Percentiles rank a stretch among this genome's conserved stretches.
Evolutionary conservation across 2,888 invertebrate species (phyloP).

Genomic region (Acleris holmiana): DNA sequence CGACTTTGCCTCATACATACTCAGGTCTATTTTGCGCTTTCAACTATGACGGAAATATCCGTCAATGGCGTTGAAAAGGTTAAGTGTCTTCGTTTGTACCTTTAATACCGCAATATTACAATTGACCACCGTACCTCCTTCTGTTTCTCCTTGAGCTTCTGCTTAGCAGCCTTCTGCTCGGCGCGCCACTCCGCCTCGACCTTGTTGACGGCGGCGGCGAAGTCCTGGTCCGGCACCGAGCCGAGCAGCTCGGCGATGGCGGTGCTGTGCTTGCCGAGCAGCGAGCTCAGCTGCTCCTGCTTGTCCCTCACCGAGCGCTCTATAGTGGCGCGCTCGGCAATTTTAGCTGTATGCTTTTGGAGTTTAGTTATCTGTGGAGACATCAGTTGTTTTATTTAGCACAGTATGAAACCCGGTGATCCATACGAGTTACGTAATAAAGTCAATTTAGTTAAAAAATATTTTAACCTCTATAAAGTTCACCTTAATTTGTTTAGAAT

Average conservation of each 20-base stretch:
- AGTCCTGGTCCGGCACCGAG: slow-evolving; percentile 85
- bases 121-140: slow-evolving; percentile 62
- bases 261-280: slow-evolving; percentile 88
- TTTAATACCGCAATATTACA: too few relatives aligned
- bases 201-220: slow-evolving; percentile 66
- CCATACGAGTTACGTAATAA: too few relatives aligned
- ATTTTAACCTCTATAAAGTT: too few relatives aligned
- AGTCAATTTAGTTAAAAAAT: too few relatives aligned
- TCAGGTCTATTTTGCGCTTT: too few relatives aligned
- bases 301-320: slow-evolving; percentile 79
- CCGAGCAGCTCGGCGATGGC: slow-evolving; percentile 87
- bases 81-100: too few relatives aligned
- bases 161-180: slow-evolving; percentile 78
- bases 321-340: slow-evolving; percentile 86
- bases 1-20: too few relatives aligned
- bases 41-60: too few relatives aligned
- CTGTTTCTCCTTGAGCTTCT: slow-evolving; percentile 75
- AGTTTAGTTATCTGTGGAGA: slow-evolving; percentile 67
- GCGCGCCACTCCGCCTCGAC: slow-evolving; percentile 82
- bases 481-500: too few relatives aligned
- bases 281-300: slow-evolving; percentile 81
- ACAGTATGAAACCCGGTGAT: too few relatives aligned
- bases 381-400: not conserved
- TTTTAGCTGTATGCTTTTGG: slow-evolving; percentile 85
- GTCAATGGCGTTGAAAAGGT: too few relatives aligned